Evolutionary conservation across 37 sponge, comb jelly and placozoan species (phyloP).

Genomic region (Mnemiopsis leidyi): DNA sequence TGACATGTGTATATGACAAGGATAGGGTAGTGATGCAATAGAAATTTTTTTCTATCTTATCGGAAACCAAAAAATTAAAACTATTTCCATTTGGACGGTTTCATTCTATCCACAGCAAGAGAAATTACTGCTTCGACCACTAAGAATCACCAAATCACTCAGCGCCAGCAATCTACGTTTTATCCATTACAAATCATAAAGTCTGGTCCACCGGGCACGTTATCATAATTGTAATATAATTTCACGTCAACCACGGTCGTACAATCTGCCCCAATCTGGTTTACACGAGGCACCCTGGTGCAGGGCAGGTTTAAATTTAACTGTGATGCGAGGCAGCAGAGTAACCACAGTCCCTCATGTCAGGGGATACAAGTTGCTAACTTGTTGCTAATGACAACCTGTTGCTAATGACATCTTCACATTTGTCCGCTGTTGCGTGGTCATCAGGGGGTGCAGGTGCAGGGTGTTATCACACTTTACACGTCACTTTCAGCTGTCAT

Average conservation of each 20-base stretch:
- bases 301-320: neutral
- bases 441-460: too few species aligned
- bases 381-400: neutral
- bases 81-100: too few species aligned
- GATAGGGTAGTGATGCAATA: too few species aligned
- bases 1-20: too few species aligned
- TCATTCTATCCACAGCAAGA: too few species aligned
- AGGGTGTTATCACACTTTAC: neutral
- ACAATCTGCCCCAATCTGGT: neutral
- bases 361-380: neutral
- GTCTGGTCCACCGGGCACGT: neutral
- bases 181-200: neutral
- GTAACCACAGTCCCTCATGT: too few species aligned
- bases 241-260: neutral
- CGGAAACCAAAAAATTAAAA: too few species aligned
- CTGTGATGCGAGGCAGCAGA: neutral
- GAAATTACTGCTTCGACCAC: too few species aligned
- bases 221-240: neutral
- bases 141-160: too few species aligned
- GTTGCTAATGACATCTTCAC: neutral
- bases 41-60: too few species aligned
- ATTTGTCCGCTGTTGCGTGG: neutral
- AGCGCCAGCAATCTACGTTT: neutral
- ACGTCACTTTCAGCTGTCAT: too few species aligned
- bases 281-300: neutral